Conservation (phyloP, 1,140 invertebrate species). For the Lerema accius region DNA sequence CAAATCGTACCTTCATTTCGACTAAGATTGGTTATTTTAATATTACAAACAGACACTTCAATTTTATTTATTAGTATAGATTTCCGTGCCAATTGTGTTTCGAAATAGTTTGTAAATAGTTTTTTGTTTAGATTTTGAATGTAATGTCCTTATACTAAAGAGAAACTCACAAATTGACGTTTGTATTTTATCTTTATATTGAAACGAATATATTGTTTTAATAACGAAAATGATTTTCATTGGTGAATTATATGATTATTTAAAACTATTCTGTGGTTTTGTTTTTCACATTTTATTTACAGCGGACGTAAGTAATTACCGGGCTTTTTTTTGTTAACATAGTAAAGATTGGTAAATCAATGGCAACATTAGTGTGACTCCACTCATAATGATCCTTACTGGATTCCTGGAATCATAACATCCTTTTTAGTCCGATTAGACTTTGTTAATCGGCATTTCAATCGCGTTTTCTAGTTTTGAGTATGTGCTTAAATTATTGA, state of each 20-base stretch:
- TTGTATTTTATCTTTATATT: constrained; percentile 56
- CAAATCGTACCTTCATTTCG: constrained; percentile 66
- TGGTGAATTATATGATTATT: constrained; percentile 70
- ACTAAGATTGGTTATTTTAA: constrained; percentile 52
- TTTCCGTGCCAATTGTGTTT: constrained; percentile 68
- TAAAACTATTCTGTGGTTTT: constrained; percentile 37
- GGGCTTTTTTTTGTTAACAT: too few relatives aligned
- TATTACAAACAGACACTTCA: constrained; percentile 37
- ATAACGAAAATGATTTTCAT: constrained; percentile 60
- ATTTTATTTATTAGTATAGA: constrained; percentile 48
- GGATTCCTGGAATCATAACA: too few relatives aligned
- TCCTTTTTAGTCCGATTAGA: too few relatives aligned
- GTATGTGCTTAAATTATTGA: too few relatives aligned
- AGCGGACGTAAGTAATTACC: too few relatives aligned
- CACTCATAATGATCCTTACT: too few relatives aligned
- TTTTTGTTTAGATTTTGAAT: constrained; percentile 42
- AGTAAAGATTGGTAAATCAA: too few relatives aligned
- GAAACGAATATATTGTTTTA: constrained; percentile 52
- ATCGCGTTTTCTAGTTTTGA: too few relatives aligned
- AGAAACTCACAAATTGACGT: constrained; percentile 48
- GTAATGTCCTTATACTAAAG: constrained; percentile 41
- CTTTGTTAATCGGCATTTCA: too few relatives aligned
- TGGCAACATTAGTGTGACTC: too few relatives aligned
- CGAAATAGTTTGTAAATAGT: constrained; percentile 59
- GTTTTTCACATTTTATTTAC: neutral